Evolutionary conservation across 2,113 vertebrate species (phyloP), one percentile per base, ranked within the genome.

Genomic region (Pseudorasbora parva): DNA sequence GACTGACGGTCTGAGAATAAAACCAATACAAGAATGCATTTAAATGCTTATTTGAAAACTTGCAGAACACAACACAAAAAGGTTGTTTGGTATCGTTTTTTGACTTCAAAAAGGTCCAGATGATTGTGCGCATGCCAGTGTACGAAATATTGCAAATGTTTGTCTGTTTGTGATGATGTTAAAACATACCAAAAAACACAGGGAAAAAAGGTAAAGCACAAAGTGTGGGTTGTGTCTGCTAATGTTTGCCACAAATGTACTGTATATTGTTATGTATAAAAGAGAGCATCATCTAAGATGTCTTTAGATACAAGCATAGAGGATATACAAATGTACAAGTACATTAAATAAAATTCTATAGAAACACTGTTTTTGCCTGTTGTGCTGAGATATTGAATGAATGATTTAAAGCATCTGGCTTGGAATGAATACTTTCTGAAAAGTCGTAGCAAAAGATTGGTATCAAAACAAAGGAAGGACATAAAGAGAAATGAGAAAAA

Each of bases 121-220:
- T 90, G 89, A 91, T 91, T 92, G 94, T 94, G 92, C 89, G 93
- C 93, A 94, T 93, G 93, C 94, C 90, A 91, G 89, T 93, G 91
- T 93, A 90, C 85, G 87, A 91, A 93, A 60, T 92, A 87, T 90
- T 92, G 90, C 92, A 92, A 91, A 92, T 92, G 71, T 80, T 91
- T 90, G 92, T 93, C 91, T 93, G 91, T 93, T 92, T 91, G 93
- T 94, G 91, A 91, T 88, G 89, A 91, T 90, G 86, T 90, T 76
- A 84, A 85, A 86, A 86, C 84, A 86, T 85, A 69, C 62, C 19
- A 60, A 81, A 87, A 37, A 72, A 81, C 57, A 74, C 43, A 66
- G 57, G 56, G 69, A 75, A 71, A 74, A 71, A 82, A 90, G 89
- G 62, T 92, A 82, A 93, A 94, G 92, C 93, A 94, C 93, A 94